Base-by-base conservation (phyloP, 2,888 invertebrate genomes). In the Oxyteleia sp. region DNA sequence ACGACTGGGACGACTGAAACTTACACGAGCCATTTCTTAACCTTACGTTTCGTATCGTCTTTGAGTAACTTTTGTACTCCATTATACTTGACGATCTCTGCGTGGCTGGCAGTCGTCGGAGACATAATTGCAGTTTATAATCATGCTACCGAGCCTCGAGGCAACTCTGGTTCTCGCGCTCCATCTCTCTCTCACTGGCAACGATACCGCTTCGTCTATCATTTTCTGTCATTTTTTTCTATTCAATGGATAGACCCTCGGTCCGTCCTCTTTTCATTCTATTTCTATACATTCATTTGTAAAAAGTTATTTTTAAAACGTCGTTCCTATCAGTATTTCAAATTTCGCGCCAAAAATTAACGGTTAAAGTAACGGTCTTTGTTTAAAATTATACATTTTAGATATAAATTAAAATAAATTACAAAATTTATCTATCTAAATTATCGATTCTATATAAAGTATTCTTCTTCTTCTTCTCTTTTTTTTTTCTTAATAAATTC, bases 51-150 rank as follows among this genome's bases (percentile, higher is more conserved):
- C 75, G 49, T 71, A 43, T 66, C 47, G 49, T 78, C 66, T 71
- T 71, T 59, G 49, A 72, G 51, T 79, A 80, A 85, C 86, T 86
- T 85, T 85, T 84, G 85, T 81, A 69, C 72, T 84, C 82, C 82
- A 84, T 85, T 86, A 83, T 84, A 82, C 86, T 78, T 83, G 90
- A 87, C 90, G 91, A 90, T 90, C 91, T 89, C 88, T 89, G 86
- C 87, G 86, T 87, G 89, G 89, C 87, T 87, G 87, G 86, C 89
- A 87, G 85, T 87, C 88, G 85, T 87, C 86, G 88, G 91, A 90
- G 91, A 91, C 91, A 90, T 92, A 92, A 92, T 92, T 92, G 91
- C 89, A 86, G 89, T 89, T 89, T 88, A 89, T 91, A 92, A 92
- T 92, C 91, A 89, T 86, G 87, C 86, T 86, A 87, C 86, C 69